These are phyloP conservation scores for Lepidurus packardi DNA, from an alignment of 1,140 invertebrate genomes.

Conservation along the genomic window DNA sequence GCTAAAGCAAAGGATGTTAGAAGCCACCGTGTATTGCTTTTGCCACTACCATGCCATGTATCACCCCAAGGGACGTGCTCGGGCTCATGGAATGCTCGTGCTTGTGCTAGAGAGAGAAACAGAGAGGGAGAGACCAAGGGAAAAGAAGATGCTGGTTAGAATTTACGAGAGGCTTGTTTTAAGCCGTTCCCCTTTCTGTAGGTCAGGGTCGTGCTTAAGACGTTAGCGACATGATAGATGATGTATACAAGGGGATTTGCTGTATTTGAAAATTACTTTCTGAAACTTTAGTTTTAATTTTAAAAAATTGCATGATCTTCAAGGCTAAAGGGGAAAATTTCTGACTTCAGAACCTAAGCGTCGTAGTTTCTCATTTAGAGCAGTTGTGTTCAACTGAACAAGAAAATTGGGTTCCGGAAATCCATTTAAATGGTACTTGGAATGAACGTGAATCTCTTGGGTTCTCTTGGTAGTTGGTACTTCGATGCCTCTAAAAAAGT, in stretches of 20 bases:
- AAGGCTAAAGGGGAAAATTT: too few relatives aligned
- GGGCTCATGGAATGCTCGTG: too few relatives aligned
- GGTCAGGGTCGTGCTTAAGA: not conserved
- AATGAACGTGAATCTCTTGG: too few relatives aligned
- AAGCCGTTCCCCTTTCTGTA: not conserved
- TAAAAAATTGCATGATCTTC: not conserved
- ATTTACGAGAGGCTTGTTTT: not conserved
- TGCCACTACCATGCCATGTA: not conserved
- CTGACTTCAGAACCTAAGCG: too few relatives aligned
- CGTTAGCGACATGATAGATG: not conserved
- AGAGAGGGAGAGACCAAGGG: not conserved
- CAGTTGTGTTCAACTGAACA: too few relatives aligned
- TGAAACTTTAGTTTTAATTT: not conserved
- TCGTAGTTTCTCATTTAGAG: too few relatives aligned
- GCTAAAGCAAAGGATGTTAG: not conserved
- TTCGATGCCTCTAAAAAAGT: too few relatives aligned
- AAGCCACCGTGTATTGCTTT: not conserved
- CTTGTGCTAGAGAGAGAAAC: too few relatives aligned
- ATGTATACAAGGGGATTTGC: not conserved
- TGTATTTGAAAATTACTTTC: not conserved
- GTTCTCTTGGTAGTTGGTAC: too few relatives aligned
- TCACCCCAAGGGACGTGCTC: not conserved
- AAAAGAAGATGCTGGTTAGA: not conserved
- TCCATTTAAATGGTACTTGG: too few relatives aligned
- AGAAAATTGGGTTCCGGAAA: too few relatives aligned